Percentiles rank a stretch among this genome's conserved stretches.
These are phyloP conservation scores for Petrolisthes cinctipes DNA, from an alignment of 2,888 invertebrate species.

Conservation along the genomic window DNA sequence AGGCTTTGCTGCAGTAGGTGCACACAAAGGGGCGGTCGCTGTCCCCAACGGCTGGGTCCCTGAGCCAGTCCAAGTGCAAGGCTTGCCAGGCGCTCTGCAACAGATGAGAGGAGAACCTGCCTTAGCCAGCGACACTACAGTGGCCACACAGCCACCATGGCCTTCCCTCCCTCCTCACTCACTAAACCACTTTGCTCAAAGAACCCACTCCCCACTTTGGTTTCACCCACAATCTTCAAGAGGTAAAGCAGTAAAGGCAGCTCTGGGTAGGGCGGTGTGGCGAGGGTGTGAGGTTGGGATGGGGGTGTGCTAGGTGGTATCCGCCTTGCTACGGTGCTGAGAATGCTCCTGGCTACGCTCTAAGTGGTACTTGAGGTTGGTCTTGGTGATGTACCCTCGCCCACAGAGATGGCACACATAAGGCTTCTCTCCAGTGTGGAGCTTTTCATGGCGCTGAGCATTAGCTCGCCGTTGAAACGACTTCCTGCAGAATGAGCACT, in stretches of 20 bases:
- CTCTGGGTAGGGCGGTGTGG: slow-evolving; percentile 6
- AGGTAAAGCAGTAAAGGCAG: slow-evolving; percentile 3
- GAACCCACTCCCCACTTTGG: slow-evolving; percentile 23
- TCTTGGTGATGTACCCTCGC: slow-evolving; percentile 42
- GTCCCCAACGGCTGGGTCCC: slow-evolving; percentile 54
- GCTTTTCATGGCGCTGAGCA: slow-evolving; percentile 37
- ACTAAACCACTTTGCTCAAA: slow-evolving; percentile 12
- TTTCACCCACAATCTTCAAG: slow-evolving; percentile 7
- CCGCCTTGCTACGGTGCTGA: slow-evolving; percentile 15
- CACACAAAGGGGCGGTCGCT: slow-evolving; percentile 59
- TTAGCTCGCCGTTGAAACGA: slow-evolving; percentile 36
- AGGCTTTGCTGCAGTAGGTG: slow-evolving; percentile 59
- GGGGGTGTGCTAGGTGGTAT: slow-evolving; percentile 26
- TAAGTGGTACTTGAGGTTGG: slow-evolving; percentile 46
- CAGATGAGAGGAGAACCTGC: slow-evolving; percentile 61
- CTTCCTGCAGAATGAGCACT: slow-evolving; percentile 42
- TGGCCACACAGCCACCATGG: slow-evolving; percentile 37
- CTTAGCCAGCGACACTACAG: slow-evolving; percentile 58
- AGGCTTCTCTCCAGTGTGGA: slow-evolving; percentile 44
- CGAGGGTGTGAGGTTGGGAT: slow-evolving; percentile 12
- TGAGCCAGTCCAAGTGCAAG: slow-evolving; percentile 58
- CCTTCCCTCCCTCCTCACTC: slow-evolving; percentile 23
- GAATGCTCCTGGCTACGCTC: slow-evolving; percentile 51
- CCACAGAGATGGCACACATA: slow-evolving; percentile 36
- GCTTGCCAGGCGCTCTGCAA: slow-evolving; percentile 60